Conservation (phyloP, 2,113 vertebrate species). For the Peucedramus taeniatus region DNA sequence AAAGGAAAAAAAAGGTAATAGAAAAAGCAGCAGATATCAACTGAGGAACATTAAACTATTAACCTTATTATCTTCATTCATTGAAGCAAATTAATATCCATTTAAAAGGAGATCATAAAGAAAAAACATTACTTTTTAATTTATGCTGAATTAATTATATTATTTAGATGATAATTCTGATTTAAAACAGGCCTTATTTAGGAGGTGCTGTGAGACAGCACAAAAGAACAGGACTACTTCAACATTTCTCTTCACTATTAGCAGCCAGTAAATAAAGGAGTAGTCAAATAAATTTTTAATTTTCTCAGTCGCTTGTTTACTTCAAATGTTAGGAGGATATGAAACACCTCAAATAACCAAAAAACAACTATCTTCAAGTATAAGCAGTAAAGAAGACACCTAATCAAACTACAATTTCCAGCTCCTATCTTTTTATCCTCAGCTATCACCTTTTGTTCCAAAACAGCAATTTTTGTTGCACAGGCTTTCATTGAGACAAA, state of each 20-base stretch:
- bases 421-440: not conserved
- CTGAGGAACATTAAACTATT: constrained; percentile 62
- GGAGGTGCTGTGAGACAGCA: not conserved
- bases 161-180: constrained; percentile 25
- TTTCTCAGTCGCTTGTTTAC: not conserved
- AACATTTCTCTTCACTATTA: not conserved
- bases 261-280: not conserved
- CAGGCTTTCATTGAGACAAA: not conserved
- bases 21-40: constrained; percentile 51
- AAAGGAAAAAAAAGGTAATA: constrained; percentile 61
- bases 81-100: constrained; percentile 57
- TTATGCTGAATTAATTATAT: constrained; percentile 26
- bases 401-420: not conserved
- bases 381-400: not conserved
- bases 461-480: not conserved
- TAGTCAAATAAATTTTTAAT: not conserved
- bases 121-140: constrained; percentile 36
- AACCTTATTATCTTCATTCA: constrained; percentile 66
- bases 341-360: not conserved
- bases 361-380: not conserved
- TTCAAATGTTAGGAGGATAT: not conserved
- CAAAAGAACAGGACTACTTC: not conserved
- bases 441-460: not conserved
- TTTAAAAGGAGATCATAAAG: constrained; percentile 40
- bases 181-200: constrained; percentile 1